Evolutionary conservation across 2,888 invertebrate species (phyloP).

Genomic region (Hyposoter didymator): DNA sequence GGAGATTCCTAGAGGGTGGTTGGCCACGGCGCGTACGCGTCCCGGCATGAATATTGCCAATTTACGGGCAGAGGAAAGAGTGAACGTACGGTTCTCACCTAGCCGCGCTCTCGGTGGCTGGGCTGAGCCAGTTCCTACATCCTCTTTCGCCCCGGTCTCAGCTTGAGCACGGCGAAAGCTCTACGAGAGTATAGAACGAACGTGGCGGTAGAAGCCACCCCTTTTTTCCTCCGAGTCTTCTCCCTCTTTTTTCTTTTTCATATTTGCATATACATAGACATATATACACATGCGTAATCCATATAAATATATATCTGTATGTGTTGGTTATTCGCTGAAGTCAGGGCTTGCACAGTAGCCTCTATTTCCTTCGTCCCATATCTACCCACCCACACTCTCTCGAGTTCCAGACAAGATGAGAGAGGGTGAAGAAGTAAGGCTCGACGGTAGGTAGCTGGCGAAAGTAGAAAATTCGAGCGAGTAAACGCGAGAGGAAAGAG

Average conservation of each 20-base stretch:
- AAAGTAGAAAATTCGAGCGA: slow-evolving; percentile 64
- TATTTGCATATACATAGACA: slow-evolving; percentile 19
- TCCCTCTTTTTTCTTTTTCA: slow-evolving; percentile 60
- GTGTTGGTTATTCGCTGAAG: slow-evolving; percentile 25
- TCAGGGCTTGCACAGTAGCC: slow-evolving; percentile 53
- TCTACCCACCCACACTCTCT: slow-evolving; percentile 31
- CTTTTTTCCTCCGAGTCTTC: slow-evolving; percentile 60
- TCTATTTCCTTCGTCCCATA: slow-evolving; percentile 63
- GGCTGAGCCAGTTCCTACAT: slow-evolving; percentile 68
- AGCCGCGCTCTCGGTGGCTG: slow-evolving; percentile 73
- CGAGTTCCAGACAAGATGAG: slow-evolving; percentile 63
- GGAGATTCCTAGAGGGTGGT: slow-evolving; percentile 60
- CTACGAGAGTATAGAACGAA: slow-evolving; percentile 53
- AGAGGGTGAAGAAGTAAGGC: slow-evolving; percentile 66
- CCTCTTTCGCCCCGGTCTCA: slow-evolving; percentile 51
- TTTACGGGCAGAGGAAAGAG: slow-evolving; percentile 76
- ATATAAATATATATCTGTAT: slow-evolving; percentile 9
- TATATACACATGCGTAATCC: slow-evolving; percentile 25
- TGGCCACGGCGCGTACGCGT: slow-evolving; percentile 60
- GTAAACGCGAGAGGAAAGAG: slow-evolving; percentile 68
- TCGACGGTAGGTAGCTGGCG: slow-evolving; percentile 54
- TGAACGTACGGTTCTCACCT: slow-evolving; percentile 78
- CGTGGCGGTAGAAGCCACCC: slow-evolving; percentile 60
- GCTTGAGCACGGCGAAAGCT: slow-evolving; percentile 45
- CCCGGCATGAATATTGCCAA: slow-evolving; percentile 79